Conservation (phyloP, 1,140 invertebrate genomes). For the Harlomillsia oculata region DNA sequence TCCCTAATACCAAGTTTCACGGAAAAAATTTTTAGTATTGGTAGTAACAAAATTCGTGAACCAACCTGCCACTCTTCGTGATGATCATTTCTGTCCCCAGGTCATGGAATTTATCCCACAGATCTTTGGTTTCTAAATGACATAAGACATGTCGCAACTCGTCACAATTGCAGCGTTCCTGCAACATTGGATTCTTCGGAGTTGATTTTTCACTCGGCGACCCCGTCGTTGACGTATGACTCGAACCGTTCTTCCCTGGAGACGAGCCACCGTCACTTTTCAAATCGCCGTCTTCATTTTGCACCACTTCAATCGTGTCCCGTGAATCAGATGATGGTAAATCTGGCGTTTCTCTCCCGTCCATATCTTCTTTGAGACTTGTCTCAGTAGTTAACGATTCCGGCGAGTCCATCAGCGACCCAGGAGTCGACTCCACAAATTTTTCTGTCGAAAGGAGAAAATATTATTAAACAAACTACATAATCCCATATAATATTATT, state of each 20-base stretch:
- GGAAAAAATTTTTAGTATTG: no score
- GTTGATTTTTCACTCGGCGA: slow-evolving; percentile 37
- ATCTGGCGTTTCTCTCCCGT: slow-evolving; percentile 41
- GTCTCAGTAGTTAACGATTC: slow-evolving; percentile 32
- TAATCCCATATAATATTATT: no score
- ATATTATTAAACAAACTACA: background rate
- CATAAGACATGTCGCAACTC: slow-evolving; percentile 68
- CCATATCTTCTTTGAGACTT: slow-evolving; percentile 39
- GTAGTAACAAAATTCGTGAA: no score
- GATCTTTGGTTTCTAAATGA: slow-evolving; percentile 82
- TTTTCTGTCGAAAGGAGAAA: slow-evolving; percentile 33
- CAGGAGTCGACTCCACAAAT: slow-evolving; percentile 39
- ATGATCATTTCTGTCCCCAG: slow-evolving; percentile 99
- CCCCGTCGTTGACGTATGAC: slow-evolving; percentile 1
- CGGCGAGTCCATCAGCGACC: slow-evolving; percentile 38
- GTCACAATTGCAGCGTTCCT: slow-evolving; percentile 46
- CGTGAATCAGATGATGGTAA: slow-evolving; percentile 34
- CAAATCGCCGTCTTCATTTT: slow-evolving; percentile 32
- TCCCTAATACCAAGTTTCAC: no score
- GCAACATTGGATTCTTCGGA: slow-evolving; percentile 47
- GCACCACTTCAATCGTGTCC: slow-evolving; percentile 32
- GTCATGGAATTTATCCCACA: slow-evolving; percentile 88
- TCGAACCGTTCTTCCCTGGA: slow-evolving; percentile 26
- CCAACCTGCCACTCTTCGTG: slow-evolving; percentile 92
- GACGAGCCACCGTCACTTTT: slow-evolving; percentile 32